Conservation (phyloP, 2,797 vertebrate genomes). For the Ataeniobius toweri region DNA sequence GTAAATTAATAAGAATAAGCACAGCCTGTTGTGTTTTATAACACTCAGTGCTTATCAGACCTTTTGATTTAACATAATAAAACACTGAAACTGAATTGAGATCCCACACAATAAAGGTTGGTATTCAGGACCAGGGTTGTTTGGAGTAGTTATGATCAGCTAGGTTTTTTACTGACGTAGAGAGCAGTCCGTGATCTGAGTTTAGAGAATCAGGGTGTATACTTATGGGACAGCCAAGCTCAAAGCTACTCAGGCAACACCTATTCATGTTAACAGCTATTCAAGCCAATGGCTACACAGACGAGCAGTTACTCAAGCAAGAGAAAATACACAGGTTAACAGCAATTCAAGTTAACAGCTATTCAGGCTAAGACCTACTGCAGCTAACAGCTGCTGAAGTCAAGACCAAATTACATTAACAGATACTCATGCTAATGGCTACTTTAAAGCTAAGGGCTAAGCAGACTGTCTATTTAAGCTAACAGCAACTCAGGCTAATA, state of each 20-base stretch:
- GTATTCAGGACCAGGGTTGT: not conserved
- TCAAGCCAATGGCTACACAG: too few relatives aligned
- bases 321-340: not conserved
- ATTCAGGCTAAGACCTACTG: not conserved
- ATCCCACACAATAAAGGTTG: not conserved
- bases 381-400: too few relatives aligned
- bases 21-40: not conserved
- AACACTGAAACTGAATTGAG: not conserved
- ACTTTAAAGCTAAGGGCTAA: too few relatives aligned
- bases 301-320: not conserved
- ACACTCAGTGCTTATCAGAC: not conserved
- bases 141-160: not conserved
- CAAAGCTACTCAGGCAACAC: too few relatives aligned
- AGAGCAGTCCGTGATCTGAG: not conserved
- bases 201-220: not conserved
- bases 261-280: too few relatives aligned
- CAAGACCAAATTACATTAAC: too few relatives aligned
- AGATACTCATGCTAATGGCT: too few relatives aligned
- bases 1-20: conserved; percentile 1
- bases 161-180: not conserved
- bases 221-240: too few relatives aligned
- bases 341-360: not conserved
- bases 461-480: too few relatives aligned
- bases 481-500: too few relatives aligned
- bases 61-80: not conserved